Conservation (phyloP, 2,113 vertebrate species). For the Neolamprologus cancellatus region DNA sequence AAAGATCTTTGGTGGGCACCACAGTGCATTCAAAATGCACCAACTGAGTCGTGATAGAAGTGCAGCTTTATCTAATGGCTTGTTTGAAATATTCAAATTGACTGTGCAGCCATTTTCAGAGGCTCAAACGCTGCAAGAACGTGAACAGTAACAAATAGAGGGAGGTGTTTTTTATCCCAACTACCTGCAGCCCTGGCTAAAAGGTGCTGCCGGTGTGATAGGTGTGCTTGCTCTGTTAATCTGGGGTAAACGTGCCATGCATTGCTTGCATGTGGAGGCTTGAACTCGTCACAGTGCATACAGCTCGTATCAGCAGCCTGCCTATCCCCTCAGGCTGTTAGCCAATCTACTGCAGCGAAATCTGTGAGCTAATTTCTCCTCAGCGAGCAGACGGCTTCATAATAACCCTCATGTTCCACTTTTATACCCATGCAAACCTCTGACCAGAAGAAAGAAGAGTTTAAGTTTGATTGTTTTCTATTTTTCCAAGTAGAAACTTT, state of each 20-base stretch:
- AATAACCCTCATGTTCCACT: not conserved
- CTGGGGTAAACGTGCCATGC: not conserved
- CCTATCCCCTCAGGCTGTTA: not conserved
- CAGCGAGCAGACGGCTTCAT: not conserved
- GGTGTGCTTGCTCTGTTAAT: not conserved
- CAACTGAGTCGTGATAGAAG: not conserved
- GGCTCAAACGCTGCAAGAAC: not conserved
- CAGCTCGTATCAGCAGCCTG: not conserved
- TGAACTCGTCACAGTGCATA: constrained; percentile 12
- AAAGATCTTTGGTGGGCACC: not conserved
- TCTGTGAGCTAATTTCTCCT: not conserved
- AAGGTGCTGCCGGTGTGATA: not conserved
- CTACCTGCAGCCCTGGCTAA: not conserved
- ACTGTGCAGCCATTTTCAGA: not conserved
- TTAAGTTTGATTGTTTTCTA: not conserved
- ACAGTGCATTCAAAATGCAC: not conserved
- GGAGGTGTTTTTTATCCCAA: not conserved
- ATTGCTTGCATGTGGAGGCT: constrained; percentile 49
- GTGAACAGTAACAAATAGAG: not conserved
- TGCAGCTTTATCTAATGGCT: not conserved
- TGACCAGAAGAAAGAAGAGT: not conserved
- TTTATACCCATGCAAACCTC: not conserved
- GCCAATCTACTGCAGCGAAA: not conserved
- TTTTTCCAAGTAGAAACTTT: not conserved
- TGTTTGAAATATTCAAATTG: not conserved